These are phyloP conservation scores for Leptosomus discolor DNA, from an alignment of 2,113 vertebrate species.

Conservation along the genomic window DNA sequence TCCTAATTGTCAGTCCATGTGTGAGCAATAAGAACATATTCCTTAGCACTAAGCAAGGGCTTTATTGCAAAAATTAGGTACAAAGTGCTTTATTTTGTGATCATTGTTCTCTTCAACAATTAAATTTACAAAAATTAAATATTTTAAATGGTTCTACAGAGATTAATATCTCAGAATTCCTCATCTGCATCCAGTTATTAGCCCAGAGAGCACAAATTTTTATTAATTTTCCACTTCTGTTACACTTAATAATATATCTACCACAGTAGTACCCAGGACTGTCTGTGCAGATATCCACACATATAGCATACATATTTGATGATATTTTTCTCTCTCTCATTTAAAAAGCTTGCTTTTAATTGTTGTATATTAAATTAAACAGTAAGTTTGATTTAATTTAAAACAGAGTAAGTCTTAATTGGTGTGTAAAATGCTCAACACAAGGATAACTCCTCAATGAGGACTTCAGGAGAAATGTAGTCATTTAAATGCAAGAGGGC, in stretches of 20 bases:
- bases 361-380: not conserved
- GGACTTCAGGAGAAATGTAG: not conserved
- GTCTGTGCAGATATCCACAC: not conserved
- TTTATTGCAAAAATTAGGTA: not conserved
- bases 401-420: not conserved
- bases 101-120: not conserved
- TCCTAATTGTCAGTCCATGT: not conserved
- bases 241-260: not conserved
- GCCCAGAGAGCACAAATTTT: not conserved
- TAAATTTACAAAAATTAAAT: not conserved
- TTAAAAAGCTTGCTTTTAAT: not conserved
- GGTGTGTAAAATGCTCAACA: not conserved
- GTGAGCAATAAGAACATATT: not conserved
- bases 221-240: not conserved
- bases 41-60: not conserved
- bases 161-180: not conserved
- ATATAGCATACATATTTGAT: not conserved
- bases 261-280: not conserved
- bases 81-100: not conserved
- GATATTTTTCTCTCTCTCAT: not conserved
- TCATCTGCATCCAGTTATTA: not conserved
- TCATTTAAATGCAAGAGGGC: not conserved
- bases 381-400: too few species aligned
- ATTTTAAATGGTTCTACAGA: not conserved
- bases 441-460: not conserved